Conservation (phyloP, 2,888 invertebrate genomes). For the Hypolimnas misippus region DNA sequence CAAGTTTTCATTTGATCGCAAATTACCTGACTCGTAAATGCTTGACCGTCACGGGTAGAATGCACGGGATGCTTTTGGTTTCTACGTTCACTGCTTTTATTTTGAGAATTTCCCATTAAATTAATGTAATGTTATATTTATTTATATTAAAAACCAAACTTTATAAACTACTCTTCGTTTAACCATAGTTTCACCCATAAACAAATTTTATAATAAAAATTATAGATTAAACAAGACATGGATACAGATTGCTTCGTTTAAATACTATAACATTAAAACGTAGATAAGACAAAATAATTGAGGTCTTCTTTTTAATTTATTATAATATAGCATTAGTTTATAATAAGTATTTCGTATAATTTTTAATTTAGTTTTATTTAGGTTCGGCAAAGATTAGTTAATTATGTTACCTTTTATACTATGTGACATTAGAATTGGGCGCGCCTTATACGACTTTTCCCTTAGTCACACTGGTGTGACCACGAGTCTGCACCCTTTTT, state of each 20-base stretch:
- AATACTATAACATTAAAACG: too few relatives aligned
- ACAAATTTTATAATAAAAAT: constrained; percentile 26
- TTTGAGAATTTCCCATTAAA: constrained; percentile 80
- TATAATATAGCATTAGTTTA: too few relatives aligned
- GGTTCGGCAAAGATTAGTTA: too few relatives aligned
- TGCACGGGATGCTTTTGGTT: constrained; percentile 62
- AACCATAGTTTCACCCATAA: constrained; percentile 30
- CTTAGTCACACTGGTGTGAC: too few relatives aligned
- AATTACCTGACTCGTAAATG: constrained; percentile 78
- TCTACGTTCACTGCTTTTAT: constrained; percentile 61
- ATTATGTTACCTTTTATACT: too few relatives aligned
- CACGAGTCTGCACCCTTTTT: too few relatives aligned
- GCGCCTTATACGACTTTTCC: too few relatives aligned
- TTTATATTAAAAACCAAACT: constrained; percentile 24
- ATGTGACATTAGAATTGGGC: too few relatives aligned
- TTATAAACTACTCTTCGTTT: constrained; percentile 25
- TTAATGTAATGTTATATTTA: constrained; percentile 14
- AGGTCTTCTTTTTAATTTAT: too few relatives aligned
- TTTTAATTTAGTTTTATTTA: too few relatives aligned
- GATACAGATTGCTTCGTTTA: neutral
- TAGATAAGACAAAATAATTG: too few relatives aligned
- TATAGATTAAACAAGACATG: constrained; percentile 3
- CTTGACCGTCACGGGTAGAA: constrained; percentile 69
- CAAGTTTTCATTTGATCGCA: constrained; percentile 73
- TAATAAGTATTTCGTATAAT: too few relatives aligned